Conservation (phyloP, 2,797 vertebrate species). For the Vireo griseus region DNA sequence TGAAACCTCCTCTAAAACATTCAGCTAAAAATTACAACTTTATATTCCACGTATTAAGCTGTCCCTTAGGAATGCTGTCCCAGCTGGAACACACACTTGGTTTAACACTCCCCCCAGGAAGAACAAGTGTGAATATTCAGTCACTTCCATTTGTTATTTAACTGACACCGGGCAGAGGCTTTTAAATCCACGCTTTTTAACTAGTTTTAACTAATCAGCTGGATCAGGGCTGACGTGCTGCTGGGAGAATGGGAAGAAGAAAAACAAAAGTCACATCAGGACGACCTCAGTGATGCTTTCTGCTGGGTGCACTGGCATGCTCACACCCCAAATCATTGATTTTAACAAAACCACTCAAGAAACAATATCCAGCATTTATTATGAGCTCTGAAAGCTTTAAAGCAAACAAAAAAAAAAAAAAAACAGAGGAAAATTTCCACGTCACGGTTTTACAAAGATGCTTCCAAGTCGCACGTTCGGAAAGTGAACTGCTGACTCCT, state of each 20-base stretch:
- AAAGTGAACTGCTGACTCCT: background rate
- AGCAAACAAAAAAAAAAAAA: background rate
- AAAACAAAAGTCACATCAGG: background rate
- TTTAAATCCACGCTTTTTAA: background rate
- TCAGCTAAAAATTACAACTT: conserved; percentile 11
- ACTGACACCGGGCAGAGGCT: background rate
- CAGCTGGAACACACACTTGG: background rate
- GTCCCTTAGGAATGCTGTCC: background rate
- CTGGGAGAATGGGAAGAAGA: background rate
- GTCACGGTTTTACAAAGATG: conserved; percentile 27
- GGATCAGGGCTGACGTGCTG: background rate
- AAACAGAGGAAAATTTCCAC: background rate
- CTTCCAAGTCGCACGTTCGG: background rate
- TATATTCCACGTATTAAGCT: background rate
- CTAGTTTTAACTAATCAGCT: conserved; percentile 13
- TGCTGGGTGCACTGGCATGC: background rate
- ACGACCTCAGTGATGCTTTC: background rate
- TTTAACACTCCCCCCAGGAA: background rate
- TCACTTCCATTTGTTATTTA: background rate
- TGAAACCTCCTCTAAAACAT: background rate
- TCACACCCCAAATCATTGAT: background rate
- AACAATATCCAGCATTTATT: conserved; percentile 2
- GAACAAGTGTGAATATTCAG: background rate
- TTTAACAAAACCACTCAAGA: conserved; percentile 23
- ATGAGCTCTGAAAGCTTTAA: conserved; percentile 21